Evolutionary conservation across 2,113 vertebrate species (phyloP), one percentile per base, ranked within the genome.

Genomic region (Sphyrna mokarran): DNA sequence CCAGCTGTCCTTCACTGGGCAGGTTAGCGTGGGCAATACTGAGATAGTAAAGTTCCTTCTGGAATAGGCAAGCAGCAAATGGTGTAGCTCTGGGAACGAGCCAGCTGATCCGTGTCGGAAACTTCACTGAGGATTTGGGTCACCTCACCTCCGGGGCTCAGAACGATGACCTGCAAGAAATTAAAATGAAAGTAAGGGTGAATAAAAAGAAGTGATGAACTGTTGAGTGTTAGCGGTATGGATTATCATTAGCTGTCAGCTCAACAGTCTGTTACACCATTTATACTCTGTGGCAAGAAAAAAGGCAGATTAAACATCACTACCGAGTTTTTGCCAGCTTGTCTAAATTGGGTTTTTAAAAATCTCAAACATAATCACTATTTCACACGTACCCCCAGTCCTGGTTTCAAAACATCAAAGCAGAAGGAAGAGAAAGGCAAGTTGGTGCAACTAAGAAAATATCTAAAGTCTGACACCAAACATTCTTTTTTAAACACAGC

Each of bases 401-500:
- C 94, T 95, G 69, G 40, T 95, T 48, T 95, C 94, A 95, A 72
- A 95, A 72, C 94, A 95, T 95, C 94, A 72, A 95, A 76, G 68
- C 94, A 95, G 94, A 70, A 70, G 43, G 68, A 94, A 40, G 63
- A 69, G 40, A 23, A 40, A 26, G 3, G 22, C 94, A 54, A 72
- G 69, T 54, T 43, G 69, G 72, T 43, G 93, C 68, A 23, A 70
- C 37, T 70, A 69, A 69, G 37, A 70, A 94, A 43, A 61, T 3
- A 13, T 23, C 54, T 40, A 18, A 94, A 69, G 18, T n/a, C 40
- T 20, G 29, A 37, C 69, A 9, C 22, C 70, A 48, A 94, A 70
- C 68, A 61, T 14, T 43, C 1, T 68, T 94, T 40, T 48, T 54
- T 54, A 54, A 94, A 37, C 66, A 69, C 23, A 43, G 40, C 6